A percentile compares a stretch with the other conserved stretches of the same genome.
These are phyloP conservation scores for Dynastes grantii DNA, from an alignment of 2,888 invertebrate species.

Conservation along the genomic window DNA sequence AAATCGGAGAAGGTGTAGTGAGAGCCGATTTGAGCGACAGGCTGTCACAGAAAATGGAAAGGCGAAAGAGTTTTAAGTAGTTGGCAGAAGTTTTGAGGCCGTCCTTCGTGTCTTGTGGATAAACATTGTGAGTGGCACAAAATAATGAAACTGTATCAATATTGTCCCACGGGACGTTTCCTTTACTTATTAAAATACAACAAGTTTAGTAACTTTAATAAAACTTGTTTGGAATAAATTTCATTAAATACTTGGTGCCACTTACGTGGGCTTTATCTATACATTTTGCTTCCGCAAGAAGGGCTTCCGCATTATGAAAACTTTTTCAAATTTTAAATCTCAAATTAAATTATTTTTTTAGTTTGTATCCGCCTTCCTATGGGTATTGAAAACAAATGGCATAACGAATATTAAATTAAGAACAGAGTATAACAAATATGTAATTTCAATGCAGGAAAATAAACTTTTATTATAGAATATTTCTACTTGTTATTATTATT, in stretches of 20 bases:
- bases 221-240: constrained; percentile 51
- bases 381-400: too few species aligned
- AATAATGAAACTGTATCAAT: constrained; percentile 62
- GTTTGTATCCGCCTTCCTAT: too few species aligned
- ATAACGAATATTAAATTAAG: too few species aligned
- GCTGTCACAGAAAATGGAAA: constrained; percentile 70
- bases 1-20: constrained; percentile 52
- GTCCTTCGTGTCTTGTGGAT: constrained; percentile 63
- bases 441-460: too few species aligned
- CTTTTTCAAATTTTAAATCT: constrained; percentile 16
- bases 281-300: not conserved
- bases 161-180: constrained; percentile 56
- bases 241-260: constrained; percentile 46
- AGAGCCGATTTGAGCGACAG: constrained; percentile 69
- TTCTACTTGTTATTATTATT: too few species aligned
- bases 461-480: too few species aligned
- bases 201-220: constrained; percentile 51
- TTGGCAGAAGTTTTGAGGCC: constrained; percentile 69
- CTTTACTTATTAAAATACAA: constrained; percentile 52
- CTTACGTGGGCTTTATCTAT: not conserved
- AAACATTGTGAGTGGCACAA: constrained; percentile 68
- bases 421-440: too few species aligned
- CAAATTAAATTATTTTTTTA: not conserved
- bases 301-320: not conserved
- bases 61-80: constrained; percentile 71